Conservation (phyloP, 53 echinoderm and acorn worm species). For the Zoroaster sp. region DNA sequence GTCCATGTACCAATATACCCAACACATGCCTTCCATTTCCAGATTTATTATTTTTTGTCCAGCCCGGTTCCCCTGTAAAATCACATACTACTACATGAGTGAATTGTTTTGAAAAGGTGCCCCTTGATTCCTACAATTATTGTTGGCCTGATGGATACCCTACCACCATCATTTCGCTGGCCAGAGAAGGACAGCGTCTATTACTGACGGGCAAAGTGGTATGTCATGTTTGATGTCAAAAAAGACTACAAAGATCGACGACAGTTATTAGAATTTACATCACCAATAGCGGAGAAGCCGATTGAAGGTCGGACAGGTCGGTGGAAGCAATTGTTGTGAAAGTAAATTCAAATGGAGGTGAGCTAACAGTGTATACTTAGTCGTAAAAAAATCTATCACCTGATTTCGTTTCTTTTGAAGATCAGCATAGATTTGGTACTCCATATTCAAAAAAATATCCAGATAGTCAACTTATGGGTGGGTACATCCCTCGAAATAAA, state of each 20-base stretch:
- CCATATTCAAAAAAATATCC: too few species aligned
- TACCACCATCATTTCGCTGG: conserved; percentile 1
- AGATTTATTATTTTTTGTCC: too few species aligned
- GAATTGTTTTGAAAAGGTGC: not conserved
- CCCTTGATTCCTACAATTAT: conserved; percentile 7
- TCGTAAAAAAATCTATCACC: too few species aligned
- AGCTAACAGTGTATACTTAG: too few species aligned
- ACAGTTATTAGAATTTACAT: not conserved
- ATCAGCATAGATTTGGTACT: too few species aligned
- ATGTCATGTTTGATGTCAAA: not conserved
- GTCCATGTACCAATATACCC: too few species aligned
- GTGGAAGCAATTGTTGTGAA: not conserved
- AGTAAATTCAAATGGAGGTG: not conserved
- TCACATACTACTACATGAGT: not conserved
- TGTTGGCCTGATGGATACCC: not conserved
- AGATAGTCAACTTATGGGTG: too few species aligned
- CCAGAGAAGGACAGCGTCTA: not conserved
- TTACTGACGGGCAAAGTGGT: not conserved
- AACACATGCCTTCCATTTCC: too few species aligned
- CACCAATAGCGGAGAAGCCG: not conserved
- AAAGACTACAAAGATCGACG: not conserved
- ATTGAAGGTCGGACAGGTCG: not conserved
- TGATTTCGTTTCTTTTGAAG: too few species aligned
- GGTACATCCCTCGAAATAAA: too few species aligned
- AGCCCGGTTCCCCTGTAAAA: not conserved